Evolutionary conservation across 2,888 invertebrate genomes (phyloP).

Genomic region (Heliconius ismenius): DNA sequence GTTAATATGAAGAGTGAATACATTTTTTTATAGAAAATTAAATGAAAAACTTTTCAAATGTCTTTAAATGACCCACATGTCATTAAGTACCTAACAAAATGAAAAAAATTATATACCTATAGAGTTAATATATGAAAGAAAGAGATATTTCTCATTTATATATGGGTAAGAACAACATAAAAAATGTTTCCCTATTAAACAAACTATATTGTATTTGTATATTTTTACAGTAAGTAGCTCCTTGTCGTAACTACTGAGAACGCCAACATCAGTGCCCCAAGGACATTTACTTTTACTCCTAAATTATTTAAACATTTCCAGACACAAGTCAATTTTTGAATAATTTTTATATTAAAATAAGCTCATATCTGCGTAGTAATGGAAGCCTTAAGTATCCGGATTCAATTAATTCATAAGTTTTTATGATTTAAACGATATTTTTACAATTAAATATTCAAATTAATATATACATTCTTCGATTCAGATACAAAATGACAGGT

Average conservation of each 20-base stretch:
- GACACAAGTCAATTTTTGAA: not conserved
- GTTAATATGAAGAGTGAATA: too few species aligned
- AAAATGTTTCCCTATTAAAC: too few species aligned
- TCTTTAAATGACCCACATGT: too few species aligned
- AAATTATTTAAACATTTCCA: not conserved
- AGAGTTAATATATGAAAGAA: too few species aligned
- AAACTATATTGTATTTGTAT: not conserved
- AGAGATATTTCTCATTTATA: too few species aligned
- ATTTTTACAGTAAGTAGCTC: not conserved
- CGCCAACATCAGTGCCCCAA: not conserved
- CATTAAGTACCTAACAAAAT: too few species aligned
- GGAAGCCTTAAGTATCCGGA: slow-evolving; percentile 5
- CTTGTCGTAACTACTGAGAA: not conserved
- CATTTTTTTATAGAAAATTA: too few species aligned
- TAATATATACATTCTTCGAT: not conserved
- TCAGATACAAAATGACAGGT: not conserved
- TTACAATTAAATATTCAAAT: slow-evolving; percentile 25
- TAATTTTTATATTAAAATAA: slow-evolving; percentile 1
- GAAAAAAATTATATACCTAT: too few species aligned
- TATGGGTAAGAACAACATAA: too few species aligned
- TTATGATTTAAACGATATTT: slow-evolving; percentile 21
- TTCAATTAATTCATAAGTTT: slow-evolving; percentile 12
- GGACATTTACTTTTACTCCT: not conserved
- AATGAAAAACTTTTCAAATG: too few species aligned
- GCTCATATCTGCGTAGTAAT: slow-evolving; percentile 4